Conservation (phyloP, 2,888 invertebrate genomes). For the Enchytraeus crypticus region DNA sequence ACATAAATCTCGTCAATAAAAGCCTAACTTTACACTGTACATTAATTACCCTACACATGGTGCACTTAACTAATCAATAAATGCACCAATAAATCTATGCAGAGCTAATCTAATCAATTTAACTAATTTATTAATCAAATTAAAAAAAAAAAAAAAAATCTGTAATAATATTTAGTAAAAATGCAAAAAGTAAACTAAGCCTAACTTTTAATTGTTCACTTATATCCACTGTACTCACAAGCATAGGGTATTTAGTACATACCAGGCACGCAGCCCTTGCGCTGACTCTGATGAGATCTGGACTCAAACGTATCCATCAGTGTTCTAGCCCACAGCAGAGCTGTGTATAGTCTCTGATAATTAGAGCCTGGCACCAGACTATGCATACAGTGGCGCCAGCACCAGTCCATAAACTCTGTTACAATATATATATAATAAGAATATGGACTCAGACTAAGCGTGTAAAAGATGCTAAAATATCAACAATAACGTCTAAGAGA, state of each 20-base stretch:
- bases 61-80: no score
- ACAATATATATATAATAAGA: not conserved
- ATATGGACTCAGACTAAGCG: not conserved
- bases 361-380: slow-evolving; percentile 55
- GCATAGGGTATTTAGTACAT: not conserved
- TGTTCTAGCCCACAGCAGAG: slow-evolving; percentile 34
- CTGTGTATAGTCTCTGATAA: slow-evolving; percentile 59
- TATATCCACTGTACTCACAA: not conserved
- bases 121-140: no score
- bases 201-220: not conserved
- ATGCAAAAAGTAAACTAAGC: no score
- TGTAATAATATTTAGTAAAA: no score
- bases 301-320: slow-evolving; percentile 23
- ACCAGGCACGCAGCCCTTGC: slow-evolving; percentile 24
- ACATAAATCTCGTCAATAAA: no score
- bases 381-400: slow-evolving; percentile 52
- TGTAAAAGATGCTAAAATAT: not conserved
- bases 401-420: slow-evolving; percentile 48
- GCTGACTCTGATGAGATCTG: slow-evolving; percentile 8
- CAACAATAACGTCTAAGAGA: not conserved
- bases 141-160: no score
- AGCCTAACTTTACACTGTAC: no score
- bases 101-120: no score
- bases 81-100: no score
- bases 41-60: no score